phyloP scores from a whole-genome alignment of 2,113 vertebrate species.

The Bothrops jararaca region DNA sequence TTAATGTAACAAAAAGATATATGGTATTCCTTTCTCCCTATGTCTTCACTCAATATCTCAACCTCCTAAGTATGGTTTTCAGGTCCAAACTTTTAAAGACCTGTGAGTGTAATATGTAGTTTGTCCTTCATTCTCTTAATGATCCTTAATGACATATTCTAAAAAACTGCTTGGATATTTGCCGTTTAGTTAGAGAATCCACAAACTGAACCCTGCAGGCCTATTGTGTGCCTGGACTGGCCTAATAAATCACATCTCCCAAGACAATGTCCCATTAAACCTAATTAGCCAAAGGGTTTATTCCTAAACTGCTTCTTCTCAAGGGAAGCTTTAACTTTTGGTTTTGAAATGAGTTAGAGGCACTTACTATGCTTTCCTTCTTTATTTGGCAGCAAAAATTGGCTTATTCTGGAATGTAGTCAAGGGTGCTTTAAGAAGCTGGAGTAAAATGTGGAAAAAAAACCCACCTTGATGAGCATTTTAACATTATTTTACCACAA shows the following conservation, averaged over 20 bases:
- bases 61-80: background rate
- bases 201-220: slow-evolving; percentile 58
- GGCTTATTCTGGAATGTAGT: slow-evolving; percentile 32
- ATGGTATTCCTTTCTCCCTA: background rate
- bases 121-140: slow-evolving; percentile 5
- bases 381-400: slow-evolving; percentile 49
- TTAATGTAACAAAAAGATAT: background rate
- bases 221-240: slow-evolving; percentile 60
- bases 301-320: slow-evolving; percentile 64
- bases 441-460: fast-evolving
- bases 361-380: slow-evolving; percentile 59
- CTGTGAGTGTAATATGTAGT: background rate
- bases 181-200: slow-evolving; percentile 47
- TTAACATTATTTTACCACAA: slow-evolving; percentile 6
- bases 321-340: slow-evolving; percentile 65
- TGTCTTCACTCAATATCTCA: background rate
- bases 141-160: slow-evolving; percentile 38
- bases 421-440: background rate
- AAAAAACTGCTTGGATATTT: slow-evolving; percentile 59
- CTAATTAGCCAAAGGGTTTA: slow-evolving; percentile 66
- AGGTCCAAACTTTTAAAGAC: background rate
- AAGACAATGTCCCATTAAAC: slow-evolving; percentile 68
- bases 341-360: slow-evolving; percentile 64
- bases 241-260: slow-evolving; percentile 69
- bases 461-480: fast-evolving